phyloP scores from a whole-genome alignment of 1,140 invertebrate genomes.

The Drosophila eugracilis region DNA sequence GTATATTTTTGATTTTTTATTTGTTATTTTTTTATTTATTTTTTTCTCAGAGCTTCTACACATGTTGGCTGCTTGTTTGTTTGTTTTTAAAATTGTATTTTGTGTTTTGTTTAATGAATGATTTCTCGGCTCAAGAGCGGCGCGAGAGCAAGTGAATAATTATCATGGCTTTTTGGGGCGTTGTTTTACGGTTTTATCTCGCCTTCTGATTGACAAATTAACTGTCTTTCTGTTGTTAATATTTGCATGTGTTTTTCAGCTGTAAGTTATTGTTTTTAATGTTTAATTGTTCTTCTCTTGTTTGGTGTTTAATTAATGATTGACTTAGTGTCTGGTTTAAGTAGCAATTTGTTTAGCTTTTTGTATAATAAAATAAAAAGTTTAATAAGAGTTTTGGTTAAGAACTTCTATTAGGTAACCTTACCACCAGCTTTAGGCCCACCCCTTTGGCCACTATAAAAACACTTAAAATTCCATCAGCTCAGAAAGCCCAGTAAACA shows the following conservation, averaged over 20 bases:
- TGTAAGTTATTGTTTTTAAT: constrained; percentile 42
- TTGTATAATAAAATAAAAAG: not conserved
- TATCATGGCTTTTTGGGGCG: constrained; percentile 60
- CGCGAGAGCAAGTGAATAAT: constrained; percentile 72
- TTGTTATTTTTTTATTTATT: constrained; percentile 53
- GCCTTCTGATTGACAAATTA: constrained; percentile 70
- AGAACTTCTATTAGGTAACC: too few species aligned
- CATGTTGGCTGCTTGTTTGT: constrained; percentile 76
- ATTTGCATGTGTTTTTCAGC: constrained; percentile 37
- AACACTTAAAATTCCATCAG: constrained; percentile 52
- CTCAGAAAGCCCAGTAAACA: constrained; percentile 42
- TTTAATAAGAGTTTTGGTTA: not conserved
- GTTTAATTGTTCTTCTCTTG: constrained; percentile 58
- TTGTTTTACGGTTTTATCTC: constrained; percentile 27
- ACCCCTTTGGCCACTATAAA: constrained; percentile 29
- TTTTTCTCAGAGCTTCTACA: constrained; percentile 52
- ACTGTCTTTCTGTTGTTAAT: constrained; percentile 54
- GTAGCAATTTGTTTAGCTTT: constrained; percentile 36
- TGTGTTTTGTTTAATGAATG: constrained; percentile 71
- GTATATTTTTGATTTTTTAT: constrained; percentile 80
- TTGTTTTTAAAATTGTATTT: constrained; percentile 72
- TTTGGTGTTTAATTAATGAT: constrained; percentile 51
- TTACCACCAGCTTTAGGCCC: constrained; percentile 15
- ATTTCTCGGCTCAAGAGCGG: constrained; percentile 58
- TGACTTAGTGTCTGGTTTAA: constrained; percentile 20